phyloP scores from a whole-genome alignment of 2,113 vertebrate species.

The Fregetta grallaria region DNA sequence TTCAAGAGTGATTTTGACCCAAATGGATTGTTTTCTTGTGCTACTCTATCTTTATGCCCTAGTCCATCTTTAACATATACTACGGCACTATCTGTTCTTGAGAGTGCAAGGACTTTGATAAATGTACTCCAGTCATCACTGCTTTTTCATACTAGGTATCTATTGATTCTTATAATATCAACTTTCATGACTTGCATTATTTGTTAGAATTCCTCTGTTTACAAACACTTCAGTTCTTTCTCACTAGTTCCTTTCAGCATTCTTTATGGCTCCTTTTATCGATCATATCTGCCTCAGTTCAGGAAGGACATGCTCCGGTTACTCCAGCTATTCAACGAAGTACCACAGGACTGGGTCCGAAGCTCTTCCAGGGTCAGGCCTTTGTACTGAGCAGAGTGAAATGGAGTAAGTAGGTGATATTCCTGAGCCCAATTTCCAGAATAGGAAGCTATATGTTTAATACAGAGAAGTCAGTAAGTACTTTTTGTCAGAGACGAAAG shows the following conservation, averaged over 20 bases:
- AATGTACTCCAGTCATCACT: constrained; percentile 27
- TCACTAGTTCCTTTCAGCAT: not conserved
- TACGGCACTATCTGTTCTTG: not conserved
- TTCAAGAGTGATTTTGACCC: constrained; percentile 20
- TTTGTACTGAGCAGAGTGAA: not conserved
- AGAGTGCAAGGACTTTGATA: constrained; percentile 18
- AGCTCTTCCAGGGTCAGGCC: not conserved
- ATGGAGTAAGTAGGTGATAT: not conserved
- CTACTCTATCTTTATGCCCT: constrained; percentile 33
- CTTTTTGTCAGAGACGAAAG: constrained; percentile 4
- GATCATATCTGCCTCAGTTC: not conserved
- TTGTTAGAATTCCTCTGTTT: not conserved
- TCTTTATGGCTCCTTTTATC: not conserved
- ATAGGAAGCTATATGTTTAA: not conserved
- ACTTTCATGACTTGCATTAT: not conserved
- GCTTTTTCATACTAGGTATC: not conserved
- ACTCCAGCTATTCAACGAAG: not conserved
- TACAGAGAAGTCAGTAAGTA: not conserved
- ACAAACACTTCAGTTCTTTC: not conserved
- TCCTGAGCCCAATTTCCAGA: not conserved
- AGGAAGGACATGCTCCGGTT: not conserved
- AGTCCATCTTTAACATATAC: constrained; percentile 1
- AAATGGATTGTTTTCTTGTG: constrained; percentile 24
- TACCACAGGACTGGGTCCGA: not conserved
- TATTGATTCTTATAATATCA: constrained; percentile 39